Percentiles rank a stretch among this genome's conserved stretches.
phyloP scores from a whole-genome alignment of 2,888 invertebrate genomes.

The Xestia xanthographa region DNA sequence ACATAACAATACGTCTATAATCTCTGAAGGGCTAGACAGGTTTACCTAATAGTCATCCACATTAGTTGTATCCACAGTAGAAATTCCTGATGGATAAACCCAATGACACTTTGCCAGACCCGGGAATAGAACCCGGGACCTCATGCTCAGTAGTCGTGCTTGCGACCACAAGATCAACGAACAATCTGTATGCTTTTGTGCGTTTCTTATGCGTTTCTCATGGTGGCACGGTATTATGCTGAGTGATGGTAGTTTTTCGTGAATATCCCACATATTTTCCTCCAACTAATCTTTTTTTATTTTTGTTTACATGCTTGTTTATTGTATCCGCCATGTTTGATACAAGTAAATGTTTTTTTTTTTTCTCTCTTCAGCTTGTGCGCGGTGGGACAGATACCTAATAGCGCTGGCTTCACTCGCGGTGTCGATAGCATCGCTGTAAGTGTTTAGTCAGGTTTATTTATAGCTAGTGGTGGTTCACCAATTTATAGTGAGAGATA shows the following conservation, averaged over 20 bases:
- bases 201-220: background rate
- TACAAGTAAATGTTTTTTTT: background rate
- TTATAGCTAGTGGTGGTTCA: constrained; percentile 63
- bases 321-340: background rate
- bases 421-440: constrained; percentile 71
- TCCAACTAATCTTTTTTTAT: background rate
- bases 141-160: too few relatives aligned
- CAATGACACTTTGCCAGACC: too few relatives aligned
- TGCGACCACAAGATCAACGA: too few relatives aligned
- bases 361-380: background rate
- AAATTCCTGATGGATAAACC: too few relatives aligned
- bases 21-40: too few relatives aligned
- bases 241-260: background rate
- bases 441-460: constrained; percentile 74
- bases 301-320: background rate
- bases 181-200: too few relatives aligned
- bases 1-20: too few relatives aligned
- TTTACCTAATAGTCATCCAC: too few relatives aligned
- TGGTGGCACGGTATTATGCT: background rate
- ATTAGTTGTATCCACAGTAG: too few relatives aligned
- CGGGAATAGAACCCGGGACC: too few relatives aligned
- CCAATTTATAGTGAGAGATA: constrained; percentile 74
- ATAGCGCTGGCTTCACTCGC: background rate
- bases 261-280: background rate
- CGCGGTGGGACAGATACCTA: background rate